These are phyloP conservation scores for Scaptomyza montana DNA, from an alignment of 1,140 invertebrate species.

Conservation along the genomic window DNA sequence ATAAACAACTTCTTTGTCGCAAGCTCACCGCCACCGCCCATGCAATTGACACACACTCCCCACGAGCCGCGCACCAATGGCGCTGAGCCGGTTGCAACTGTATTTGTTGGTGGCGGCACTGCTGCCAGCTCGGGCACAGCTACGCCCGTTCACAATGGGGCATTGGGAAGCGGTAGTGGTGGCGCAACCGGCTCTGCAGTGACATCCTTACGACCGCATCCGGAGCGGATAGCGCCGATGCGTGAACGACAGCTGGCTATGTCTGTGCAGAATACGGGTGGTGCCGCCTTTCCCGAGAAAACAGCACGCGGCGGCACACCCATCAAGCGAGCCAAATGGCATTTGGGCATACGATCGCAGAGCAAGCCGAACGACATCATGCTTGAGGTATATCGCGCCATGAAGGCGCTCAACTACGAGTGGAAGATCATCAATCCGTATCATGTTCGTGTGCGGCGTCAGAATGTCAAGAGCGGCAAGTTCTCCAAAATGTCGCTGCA, in stretches of 20 bases:
- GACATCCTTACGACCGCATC: slow-evolving; percentile 89
- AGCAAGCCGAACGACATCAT: slow-evolving; percentile 99
- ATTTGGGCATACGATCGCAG: slow-evolving; percentile 98
- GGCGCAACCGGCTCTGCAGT: slow-evolving; percentile 27
- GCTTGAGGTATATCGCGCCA: slow-evolving; percentile 99
- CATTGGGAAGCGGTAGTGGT: neutral
- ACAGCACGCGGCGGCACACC: slow-evolving; percentile 86
- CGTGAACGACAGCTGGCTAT: slow-evolving; percentile 86
- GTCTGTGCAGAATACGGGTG: slow-evolving; percentile 75
- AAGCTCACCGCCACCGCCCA: slow-evolving; percentile 91
- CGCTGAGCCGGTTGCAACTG: slow-evolving; percentile 2
- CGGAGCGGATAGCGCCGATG: slow-evolving; percentile 95
- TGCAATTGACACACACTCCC: slow-evolving; percentile 83
- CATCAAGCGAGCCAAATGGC: slow-evolving; percentile 99
- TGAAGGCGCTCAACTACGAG: slow-evolving; percentile 99
- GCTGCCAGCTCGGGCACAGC: slow-evolving; percentile 67
- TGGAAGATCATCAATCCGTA: slow-evolving; percentile 99
- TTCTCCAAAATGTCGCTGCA: slow-evolving; percentile 99
- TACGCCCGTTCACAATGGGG: slow-evolving; percentile 59
- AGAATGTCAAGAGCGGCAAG: slow-evolving; percentile 91
- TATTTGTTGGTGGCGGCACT: slow-evolving; percentile 36
- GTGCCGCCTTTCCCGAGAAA: slow-evolving; percentile 74
- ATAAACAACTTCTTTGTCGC: slow-evolving; percentile 98
- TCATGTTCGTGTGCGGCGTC: slow-evolving; percentile 95
- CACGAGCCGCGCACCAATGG: slow-evolving; percentile 65